A percentile compares a stretch with the other conserved stretches of the same genome.
Evolutionary conservation across 2,113 vertebrate species (phyloP).

Genomic region (Indicator indicator): DNA sequence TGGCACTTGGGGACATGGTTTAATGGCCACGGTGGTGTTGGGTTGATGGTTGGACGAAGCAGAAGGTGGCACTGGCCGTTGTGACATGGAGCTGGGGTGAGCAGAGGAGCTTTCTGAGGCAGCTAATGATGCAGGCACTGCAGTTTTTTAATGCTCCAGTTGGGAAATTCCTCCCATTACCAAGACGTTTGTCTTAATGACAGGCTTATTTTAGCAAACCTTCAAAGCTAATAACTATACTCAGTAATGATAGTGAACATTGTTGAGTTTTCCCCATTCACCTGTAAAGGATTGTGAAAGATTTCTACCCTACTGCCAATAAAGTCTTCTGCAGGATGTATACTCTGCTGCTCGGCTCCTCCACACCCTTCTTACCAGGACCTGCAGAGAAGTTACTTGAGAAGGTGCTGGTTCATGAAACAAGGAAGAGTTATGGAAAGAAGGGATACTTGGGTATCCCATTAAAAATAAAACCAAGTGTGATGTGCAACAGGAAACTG

Average conservation of each 20-base stretch:
- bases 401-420: not conserved
- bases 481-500: not conserved
- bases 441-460: not conserved
- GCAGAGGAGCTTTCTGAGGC: not conserved
- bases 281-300: conserved; percentile 50
- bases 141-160: conserved; percentile 47
- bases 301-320: not conserved
- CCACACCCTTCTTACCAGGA: not conserved
- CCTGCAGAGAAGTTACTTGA: not conserved
- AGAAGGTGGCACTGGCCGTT: not conserved
- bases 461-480: not conserved
- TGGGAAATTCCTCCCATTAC: conserved; percentile 65
- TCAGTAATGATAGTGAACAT: conserved; percentile 16
- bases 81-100: not conserved
- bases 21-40: too few species aligned
- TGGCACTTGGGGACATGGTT: too few species aligned
- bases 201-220: conserved; percentile 54
- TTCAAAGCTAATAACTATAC: conserved; percentile 54
- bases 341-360: not conserved
- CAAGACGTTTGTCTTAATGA: conserved; percentile 48
- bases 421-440: not conserved
- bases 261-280: conserved; percentile 54
- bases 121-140: conserved; percentile 1
- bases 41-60: not conserved
- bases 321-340: not conserved